phyloP scores from a whole-genome alignment of 2,113 vertebrate genomes.

The Coregonus clupeaformis region DNA sequence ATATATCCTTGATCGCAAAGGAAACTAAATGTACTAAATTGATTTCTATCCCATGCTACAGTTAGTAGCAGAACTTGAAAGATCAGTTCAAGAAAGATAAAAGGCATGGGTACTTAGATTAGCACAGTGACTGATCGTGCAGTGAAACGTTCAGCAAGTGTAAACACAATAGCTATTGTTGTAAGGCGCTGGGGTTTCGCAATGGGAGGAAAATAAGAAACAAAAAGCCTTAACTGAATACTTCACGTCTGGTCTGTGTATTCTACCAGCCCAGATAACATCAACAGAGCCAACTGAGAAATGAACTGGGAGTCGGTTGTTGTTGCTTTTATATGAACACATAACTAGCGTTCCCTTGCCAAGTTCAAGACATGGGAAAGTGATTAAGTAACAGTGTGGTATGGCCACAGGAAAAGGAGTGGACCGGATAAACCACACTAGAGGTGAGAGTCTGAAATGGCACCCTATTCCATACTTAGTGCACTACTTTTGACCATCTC shows the following conservation, averaged over 20 bases:
- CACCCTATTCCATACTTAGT: too few relatives aligned
- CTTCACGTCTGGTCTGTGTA: constrained; percentile 42
- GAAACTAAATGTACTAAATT: not conserved
- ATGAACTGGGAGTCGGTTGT: constrained; percentile 40
- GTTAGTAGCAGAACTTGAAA: constrained; percentile 11
- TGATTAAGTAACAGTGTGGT: too few relatives aligned
- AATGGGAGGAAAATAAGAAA: constrained; percentile 49
- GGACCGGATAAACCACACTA: not conserved
- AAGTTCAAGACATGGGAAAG: not conserved
- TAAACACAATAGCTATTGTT: constrained; percentile 64
- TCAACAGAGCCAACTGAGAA: constrained; percentile 52
- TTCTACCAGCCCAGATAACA: constrained; percentile 43
- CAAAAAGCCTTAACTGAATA: constrained; percentile 50
- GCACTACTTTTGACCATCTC: not conserved
- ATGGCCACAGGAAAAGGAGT: constrained; percentile 4
- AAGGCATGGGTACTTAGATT: too few relatives aligned
- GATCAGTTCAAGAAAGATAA: not conserved
- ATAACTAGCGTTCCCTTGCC: constrained; percentile 43
- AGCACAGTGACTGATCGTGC: too few relatives aligned
- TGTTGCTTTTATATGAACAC: constrained; percentile 24
- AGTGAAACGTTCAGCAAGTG: constrained; percentile 39
- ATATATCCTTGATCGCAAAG: not conserved
- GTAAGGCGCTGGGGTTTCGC: constrained; percentile 35
- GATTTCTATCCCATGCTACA: not conserved
- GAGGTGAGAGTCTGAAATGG: not conserved